Evolutionary conservation across 2,113 vertebrate genomes (phyloP).

Genomic region (Setophaga petechia): DNA sequence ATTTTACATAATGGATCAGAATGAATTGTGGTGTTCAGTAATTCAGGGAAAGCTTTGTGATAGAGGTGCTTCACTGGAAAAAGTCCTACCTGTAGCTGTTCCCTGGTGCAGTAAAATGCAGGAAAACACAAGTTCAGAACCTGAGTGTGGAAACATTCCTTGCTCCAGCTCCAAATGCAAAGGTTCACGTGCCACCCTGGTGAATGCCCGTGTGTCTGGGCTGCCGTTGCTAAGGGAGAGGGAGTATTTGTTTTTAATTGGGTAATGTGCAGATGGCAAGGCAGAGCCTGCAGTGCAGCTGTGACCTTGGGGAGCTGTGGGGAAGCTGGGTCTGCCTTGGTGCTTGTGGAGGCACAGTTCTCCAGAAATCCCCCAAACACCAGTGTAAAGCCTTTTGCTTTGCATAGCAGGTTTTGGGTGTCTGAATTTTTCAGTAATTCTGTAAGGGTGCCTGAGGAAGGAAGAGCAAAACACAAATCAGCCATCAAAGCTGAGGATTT

Average conservation of each 20-base stretch:
- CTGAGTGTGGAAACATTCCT: neutral
- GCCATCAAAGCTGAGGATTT: neutral
- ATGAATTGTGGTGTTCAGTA: neutral
- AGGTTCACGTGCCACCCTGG: neutral
- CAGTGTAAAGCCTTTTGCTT: neutral
- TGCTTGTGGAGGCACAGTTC: neutral
- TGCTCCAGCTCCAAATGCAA: neutral
- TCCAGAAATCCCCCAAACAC: neutral
- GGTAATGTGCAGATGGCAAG: conserved; percentile 61
- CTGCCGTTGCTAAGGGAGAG: conserved; percentile 53
- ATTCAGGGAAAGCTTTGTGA: neutral
- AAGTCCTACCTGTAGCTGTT: neutral
- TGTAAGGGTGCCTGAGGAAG: neutral
- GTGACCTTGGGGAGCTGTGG: conserved; percentile 46
- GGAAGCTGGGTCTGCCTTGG: neutral
- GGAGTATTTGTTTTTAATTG: conserved; percentile 66
- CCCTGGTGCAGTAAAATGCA: neutral
- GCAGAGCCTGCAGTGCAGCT: conserved; percentile 14
- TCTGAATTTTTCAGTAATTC: neutral
- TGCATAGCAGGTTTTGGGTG: neutral
- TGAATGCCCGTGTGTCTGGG: conserved; percentile 22
- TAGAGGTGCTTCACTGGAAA: neutral
- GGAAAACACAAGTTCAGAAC: neutral
- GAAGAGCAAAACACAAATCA: neutral
- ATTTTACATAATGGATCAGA: neutral